Conservation (phyloP, 2,113 vertebrate species). For the Paramisgurnus dabryanus region DNA sequence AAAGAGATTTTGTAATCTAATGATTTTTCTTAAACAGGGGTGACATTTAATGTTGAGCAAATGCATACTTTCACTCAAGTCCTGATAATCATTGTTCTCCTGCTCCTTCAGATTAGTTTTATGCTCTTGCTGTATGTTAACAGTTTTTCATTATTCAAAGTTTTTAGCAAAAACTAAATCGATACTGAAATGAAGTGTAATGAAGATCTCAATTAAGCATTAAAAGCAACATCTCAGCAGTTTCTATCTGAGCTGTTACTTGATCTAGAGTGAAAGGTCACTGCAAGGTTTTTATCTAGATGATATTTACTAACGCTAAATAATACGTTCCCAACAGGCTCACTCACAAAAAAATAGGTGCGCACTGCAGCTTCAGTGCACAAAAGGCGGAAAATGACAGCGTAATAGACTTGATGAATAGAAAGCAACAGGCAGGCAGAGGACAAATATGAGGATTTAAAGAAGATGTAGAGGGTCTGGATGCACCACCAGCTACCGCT, state of each 20-base stretch:
- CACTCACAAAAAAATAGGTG: conserved; percentile 8
- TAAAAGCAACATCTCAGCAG: neutral
- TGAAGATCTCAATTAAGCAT: neutral
- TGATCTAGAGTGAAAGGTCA: conserved; percentile 44
- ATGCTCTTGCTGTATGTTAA: too few species aligned
- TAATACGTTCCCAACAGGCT: conserved; percentile 28
- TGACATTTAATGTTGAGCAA: too few species aligned
- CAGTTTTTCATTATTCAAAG: too few species aligned
- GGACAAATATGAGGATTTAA: conserved; percentile 33
- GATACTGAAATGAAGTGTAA: too few species aligned
- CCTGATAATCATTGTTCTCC: too few species aligned
- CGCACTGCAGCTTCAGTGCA: conserved; percentile 33
- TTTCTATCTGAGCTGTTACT: conserved; percentile 3
- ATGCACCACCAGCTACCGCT: conserved; percentile 27
- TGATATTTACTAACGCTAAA: conserved; percentile 32
- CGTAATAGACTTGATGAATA: conserved; percentile 41
- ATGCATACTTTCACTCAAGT: too few species aligned
- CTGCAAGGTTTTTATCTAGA: conserved; percentile 32
- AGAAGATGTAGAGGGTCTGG: conserved; percentile 41
- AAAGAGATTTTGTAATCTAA: too few species aligned
- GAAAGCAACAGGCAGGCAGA: conserved; percentile 37
- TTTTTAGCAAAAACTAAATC: too few species aligned
- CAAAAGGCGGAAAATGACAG: conserved; percentile 57
- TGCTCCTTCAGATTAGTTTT: too few species aligned
- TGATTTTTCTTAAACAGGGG: too few species aligned